Evolutionary conservation across 2,113 vertebrate species (phyloP), one percentile per base, ranked within the genome.

Genomic region (Chionodraco myersi): DNA sequence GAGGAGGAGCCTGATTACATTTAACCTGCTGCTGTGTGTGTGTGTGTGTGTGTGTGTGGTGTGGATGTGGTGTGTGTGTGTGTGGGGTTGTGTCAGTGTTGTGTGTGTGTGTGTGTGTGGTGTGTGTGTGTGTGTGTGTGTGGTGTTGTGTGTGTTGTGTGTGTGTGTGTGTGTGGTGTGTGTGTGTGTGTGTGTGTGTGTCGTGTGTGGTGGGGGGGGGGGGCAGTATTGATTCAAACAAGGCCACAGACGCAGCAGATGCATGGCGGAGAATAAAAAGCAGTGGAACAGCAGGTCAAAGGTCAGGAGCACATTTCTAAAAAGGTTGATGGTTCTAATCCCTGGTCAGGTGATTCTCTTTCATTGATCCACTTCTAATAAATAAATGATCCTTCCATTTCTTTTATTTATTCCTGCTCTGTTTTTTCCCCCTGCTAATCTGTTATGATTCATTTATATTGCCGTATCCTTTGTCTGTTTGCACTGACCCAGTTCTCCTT

Each of bases 1-100:
- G 91, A 83, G 90, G 75, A 89, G 86, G 59, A 41, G 82, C 81
- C 80, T 93, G 93, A 95, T 94, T 93, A 87, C 69, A 85, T 94
- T 91, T 92, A 89, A 85, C 90, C 84, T 67, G 75, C 44, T 26
- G n/a, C 1, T 16, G 67, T 45, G 48, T 26, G 47, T 77, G 44
- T 73, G 74, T 68, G 56, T 54, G 69, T 63, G 63, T 71, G 57
- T 69, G 65, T 72, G 67, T 69, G 75, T 36, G 60, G 69, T 63
- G 63, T 71, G 57, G n/a, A n/a, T n/a, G n/a, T n/a, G n/a, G n/a
- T 69, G 65, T 72, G 67, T 69, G 75, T 36, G 60, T 64, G 57
- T 45, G 78, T 65, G 69, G 63, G 76, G 58, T 75, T 57, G 56
- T 53, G 30, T 58, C n/a, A n/a, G n/a, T n/a, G n/a, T n/a, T 36